Evolutionary conservation across 2,113 vertebrate genomes (phyloP).

Genomic region (Mirza zaza): DNA sequence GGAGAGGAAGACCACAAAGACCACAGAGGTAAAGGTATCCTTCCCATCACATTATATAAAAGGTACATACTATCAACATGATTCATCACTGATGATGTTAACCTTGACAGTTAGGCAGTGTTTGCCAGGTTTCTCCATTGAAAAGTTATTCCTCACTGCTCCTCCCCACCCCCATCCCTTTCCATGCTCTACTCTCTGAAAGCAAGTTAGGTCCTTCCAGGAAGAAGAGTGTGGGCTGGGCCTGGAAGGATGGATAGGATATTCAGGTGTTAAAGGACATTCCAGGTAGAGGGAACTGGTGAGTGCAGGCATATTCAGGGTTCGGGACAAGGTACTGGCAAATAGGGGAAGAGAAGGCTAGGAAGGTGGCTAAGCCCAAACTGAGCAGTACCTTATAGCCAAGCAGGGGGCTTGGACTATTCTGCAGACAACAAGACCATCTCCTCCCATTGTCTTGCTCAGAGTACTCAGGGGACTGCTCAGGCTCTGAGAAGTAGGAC

Average conservation of each 20-base stretch:
- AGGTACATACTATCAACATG: not conserved
- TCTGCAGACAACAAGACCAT: not conserved
- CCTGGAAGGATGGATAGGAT: not conserved
- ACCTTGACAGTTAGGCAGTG: not conserved
- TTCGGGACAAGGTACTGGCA: not conserved
- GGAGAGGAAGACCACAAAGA: not conserved
- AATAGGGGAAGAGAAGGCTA: not conserved
- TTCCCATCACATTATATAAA: not conserved
- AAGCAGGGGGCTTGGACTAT: not conserved
- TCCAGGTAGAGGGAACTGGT: not conserved
- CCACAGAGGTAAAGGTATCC: not conserved
- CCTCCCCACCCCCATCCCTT: accelerated
- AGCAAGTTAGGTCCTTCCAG: not conserved
- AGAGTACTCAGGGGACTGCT: not conserved
- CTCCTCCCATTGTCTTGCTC: not conserved
- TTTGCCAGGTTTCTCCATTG: not conserved
- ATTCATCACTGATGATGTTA: not conserved
- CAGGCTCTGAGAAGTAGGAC: not conserved
- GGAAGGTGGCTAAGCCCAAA: not conserved
- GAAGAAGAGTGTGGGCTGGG: not conserved
- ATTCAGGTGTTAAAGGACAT: not conserved
- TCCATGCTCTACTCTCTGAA: not conserved
- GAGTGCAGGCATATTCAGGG: not conserved
- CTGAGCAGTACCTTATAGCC: not conserved
- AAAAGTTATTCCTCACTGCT: not conserved